Percentiles rank a stretch among this genome's conserved stretches.
phyloP scores from a whole-genome alignment of 2,888 invertebrate genomes.

The Metallyticus violacea region DNA sequence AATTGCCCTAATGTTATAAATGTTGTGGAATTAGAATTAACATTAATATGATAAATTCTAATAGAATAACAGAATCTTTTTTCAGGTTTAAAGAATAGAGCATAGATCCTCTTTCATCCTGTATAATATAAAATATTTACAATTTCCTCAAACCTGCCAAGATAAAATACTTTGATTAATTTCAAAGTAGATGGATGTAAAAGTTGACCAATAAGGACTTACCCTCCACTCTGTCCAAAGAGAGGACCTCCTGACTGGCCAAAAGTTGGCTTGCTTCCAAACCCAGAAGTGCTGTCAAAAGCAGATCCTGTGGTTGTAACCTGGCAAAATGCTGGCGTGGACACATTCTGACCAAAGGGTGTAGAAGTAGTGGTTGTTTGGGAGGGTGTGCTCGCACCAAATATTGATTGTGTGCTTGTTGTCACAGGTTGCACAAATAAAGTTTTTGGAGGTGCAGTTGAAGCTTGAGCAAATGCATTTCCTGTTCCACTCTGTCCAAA shows the following conservation, averaged over 20 bases:
- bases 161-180: too few species aligned
- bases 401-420: conserved; percentile 24
- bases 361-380: conserved; percentile 26
- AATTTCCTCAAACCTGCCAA: too few species aligned
- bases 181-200: too few species aligned
- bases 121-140: too few species aligned
- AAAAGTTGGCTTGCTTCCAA: conserved; percentile 45
- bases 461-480: conserved; percentile 19
- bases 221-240: conserved; percentile 35
- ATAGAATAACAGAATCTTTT: too few species aligned
- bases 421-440: conserved; percentile 41
- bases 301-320: conserved; percentile 34
- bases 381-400: conserved; percentile 22
- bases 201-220: conserved; percentile 14
- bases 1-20: too few species aligned
- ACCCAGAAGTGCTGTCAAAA: conserved; percentile 29
- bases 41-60: too few species aligned
- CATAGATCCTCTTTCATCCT: too few species aligned
- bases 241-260: conserved; percentile 42
- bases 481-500: conserved; percentile 27
- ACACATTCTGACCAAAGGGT: conserved; percentile 36
- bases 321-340: conserved; percentile 32
- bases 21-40: too few species aligned
- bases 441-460: conserved; percentile 37
- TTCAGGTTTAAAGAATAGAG: too few species aligned